Conservation (phyloP, 2,888 invertebrate genomes). For the Leptinotarsa peninsularis region DNA sequence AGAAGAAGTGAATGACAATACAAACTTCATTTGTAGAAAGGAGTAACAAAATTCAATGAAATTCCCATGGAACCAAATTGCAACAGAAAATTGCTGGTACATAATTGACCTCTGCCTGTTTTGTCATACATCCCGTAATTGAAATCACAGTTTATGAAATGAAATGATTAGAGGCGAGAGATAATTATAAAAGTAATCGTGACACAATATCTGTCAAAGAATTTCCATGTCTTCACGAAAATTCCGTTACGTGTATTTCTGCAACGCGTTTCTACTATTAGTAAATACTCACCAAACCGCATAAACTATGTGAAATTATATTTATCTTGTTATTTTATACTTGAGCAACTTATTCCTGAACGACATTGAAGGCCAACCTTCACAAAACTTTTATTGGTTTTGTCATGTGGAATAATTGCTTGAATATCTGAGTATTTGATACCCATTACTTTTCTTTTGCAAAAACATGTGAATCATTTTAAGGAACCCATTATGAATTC, state of each 20-base stretch:
- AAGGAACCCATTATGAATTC: not conserved
- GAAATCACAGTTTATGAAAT: too few species aligned
- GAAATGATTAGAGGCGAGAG: too few species aligned
- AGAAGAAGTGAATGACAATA: too few species aligned
- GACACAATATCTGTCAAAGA: not conserved
- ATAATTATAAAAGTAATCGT: not conserved
- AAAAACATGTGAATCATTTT: too few species aligned
- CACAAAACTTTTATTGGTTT: not conserved
- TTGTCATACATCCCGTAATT: not conserved
- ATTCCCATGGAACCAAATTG: too few species aligned
- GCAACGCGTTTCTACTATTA: slow-evolving; percentile 12
- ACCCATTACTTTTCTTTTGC: not conserved
- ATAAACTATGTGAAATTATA: slow-evolving; percentile 12
- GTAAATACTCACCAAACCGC: slow-evolving; percentile 24
- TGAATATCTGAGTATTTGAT: not conserved
- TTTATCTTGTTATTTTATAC: slow-evolving; percentile 14
- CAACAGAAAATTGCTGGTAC: not conserved
- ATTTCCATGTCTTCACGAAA: not conserved
- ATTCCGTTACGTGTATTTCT: not conserved
- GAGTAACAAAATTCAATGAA: too few species aligned
- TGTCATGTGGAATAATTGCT: not conserved
- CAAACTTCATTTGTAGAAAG: too few species aligned
- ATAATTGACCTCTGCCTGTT: not conserved
- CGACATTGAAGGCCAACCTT: slow-evolving; percentile 11
- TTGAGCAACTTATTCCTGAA: slow-evolving; percentile 16